phyloP scores from a whole-genome alignment of 2,113 vertebrate genomes.

The Epinephelus lanceolatus region DNA sequence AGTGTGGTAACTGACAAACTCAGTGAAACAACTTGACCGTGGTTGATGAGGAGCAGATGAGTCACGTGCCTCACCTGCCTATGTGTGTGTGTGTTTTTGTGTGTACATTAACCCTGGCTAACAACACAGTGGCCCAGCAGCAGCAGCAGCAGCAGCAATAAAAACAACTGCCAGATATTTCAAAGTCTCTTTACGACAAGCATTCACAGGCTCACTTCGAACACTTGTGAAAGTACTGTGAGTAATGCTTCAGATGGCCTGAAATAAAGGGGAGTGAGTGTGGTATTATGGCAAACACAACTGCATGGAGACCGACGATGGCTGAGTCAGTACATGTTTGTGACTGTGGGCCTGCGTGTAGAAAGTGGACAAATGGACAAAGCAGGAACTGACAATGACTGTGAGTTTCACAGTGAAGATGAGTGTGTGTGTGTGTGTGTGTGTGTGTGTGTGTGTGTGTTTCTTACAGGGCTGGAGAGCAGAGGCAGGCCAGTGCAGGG shows the following conservation, averaged over 20 bases:
- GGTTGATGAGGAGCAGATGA: constrained; percentile 46
- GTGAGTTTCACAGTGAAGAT: background rate
- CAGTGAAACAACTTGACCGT: constrained; percentile 27
- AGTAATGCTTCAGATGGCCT: constrained; percentile 44
- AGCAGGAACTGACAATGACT: background rate
- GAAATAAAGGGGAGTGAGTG: constrained; percentile 14
- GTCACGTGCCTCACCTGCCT: constrained; percentile 46
- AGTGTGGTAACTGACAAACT: constrained; percentile 32
- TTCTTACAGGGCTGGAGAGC: constrained; percentile 94
- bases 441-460: background rate
- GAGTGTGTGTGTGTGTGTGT: constrained; percentile 6
- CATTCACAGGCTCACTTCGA: background rate
- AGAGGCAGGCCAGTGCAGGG: constrained; percentile 97
- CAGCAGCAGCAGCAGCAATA: constrained; percentile 12
- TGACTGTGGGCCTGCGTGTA: constrained; percentile 1
- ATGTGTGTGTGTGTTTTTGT: constrained; percentile 5
- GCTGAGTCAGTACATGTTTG: constrained; percentile 37
- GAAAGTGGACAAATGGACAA: constrained; percentile 5
- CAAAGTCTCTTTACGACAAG: constrained; percentile 40
- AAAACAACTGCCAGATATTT: constrained; percentile 30
- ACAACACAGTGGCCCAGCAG: constrained; percentile 25
- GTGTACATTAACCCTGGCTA: constrained; percentile 36
- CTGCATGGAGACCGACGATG: background rate
- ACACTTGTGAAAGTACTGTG: constrained; percentile 19
- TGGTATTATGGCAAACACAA: constrained; percentile 41